These are phyloP conservation scores for Acrossocheilus wenchowensis DNA, from an alignment of 2,797 vertebrate genomes.

Conservation along the genomic window DNA sequence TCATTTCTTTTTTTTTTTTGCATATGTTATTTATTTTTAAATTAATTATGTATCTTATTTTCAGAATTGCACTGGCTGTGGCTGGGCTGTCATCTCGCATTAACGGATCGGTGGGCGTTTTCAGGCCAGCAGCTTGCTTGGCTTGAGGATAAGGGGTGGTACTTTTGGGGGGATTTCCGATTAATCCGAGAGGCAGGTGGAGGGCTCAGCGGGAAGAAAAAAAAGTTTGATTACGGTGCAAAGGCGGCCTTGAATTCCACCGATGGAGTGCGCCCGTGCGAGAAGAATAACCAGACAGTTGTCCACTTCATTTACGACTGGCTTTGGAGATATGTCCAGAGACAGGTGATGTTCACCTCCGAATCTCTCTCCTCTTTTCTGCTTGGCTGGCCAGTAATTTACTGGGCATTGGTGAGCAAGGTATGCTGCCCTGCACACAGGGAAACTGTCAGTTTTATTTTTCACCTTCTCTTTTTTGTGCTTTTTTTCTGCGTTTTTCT, in stretches of 20 bases:
- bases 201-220: conserved; percentile 41
- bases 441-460: conserved; percentile 75
- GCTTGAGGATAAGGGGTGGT: conserved; percentile 56
- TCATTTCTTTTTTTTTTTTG: background rate
- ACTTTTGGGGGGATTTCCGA: conserved; percentile 62
- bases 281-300: conserved; percentile 60
- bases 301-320: conserved; percentile 67
- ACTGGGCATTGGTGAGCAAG: conserved; percentile 75
- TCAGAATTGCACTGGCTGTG: background rate
- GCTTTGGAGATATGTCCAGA: conserved; percentile 64
- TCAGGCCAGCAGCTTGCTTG: conserved; percentile 19
- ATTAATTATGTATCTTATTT: conserved; percentile 1
- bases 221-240: conserved; percentile 46
- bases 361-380: conserved; percentile 79
- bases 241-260: conserved; percentile 29
- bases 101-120: conserved; percentile 18
- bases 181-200: conserved; percentile 63
- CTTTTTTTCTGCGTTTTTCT: conserved; percentile 49
- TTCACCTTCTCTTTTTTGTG: conserved; percentile 57
- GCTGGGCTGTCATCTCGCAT: background rate
- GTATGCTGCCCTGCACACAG: conserved; percentile 75
- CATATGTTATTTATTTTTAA: background rate
- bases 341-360: conserved; percentile 73
- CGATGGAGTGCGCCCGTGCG: conserved; percentile 35
- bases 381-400: conserved; percentile 82